Evolutionary conservation across 2,888 invertebrate species (phyloP), one percentile per base, ranked within the genome.

Genomic region (Ceriagrion tenellum): DNA sequence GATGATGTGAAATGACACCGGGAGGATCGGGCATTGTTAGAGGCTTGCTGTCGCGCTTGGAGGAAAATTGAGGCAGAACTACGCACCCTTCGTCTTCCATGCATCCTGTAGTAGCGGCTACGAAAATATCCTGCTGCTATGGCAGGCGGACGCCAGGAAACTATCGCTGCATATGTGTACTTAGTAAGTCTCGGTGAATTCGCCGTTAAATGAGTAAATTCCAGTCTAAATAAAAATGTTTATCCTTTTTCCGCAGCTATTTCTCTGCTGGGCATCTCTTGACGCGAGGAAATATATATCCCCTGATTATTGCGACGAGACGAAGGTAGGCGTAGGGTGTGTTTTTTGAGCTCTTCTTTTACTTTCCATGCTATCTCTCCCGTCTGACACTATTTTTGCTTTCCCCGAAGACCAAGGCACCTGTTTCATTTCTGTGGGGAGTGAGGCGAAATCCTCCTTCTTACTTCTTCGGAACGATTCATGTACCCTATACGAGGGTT

Each of bases 401-500:
- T 63, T 20, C 69, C 13, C 35, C 30, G n/a, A 88, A 95, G 95
- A 81, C 95, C 56, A 93, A 90, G 59, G 95, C 95, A 26, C 93
- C 95, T 18, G 59, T 95, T 69, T 96, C 96, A 47, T 96, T 96
- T 95, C 95, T 96, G 89, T 96, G 96, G 96, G 95, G 95, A 95
- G 96, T 96, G 69, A 95, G 96, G 74, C 95, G 96, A 13, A 95
- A 96, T 47, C 96, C 97, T 3, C 96, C 96, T 2, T 96, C 97
- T 4, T 97, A 97, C 96, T 97, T 97, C 96, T 97, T 97, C 96
- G 97, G 97, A 59, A 97, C 97, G 23, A 97, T 97, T 96, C 97
- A 97, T 96, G 97, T 97, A 30, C 97, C 97, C 0, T 97, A 97
- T 96, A 97, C 97, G 18, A 96, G 97, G 95, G 97, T 97, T 56